Percentiles rank a stretch among this genome's conserved stretches.
phyloP scores from a whole-genome alignment of 2,113 vertebrate genomes.

The Kryptolebias marmoratus region DNA sequence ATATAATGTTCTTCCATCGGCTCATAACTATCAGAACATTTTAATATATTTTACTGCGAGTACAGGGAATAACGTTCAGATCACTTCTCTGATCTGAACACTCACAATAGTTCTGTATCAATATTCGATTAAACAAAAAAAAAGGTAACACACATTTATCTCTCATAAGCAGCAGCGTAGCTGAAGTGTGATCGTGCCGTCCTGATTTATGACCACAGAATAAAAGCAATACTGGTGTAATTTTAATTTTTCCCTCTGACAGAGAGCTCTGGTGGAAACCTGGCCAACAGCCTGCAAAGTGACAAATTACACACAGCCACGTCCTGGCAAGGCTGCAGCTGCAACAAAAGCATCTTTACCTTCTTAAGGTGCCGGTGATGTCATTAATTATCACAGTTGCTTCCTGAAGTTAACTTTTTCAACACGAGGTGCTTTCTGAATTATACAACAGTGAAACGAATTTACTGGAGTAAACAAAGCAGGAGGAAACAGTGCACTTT shows the following conservation, averaged over 20 bases:
- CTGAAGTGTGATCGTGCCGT: conserved; percentile 6
- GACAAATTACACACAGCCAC: conserved; percentile 64
- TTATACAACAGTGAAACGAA: not conserved
- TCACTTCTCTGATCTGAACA: conserved; percentile 13
- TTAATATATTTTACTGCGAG: conserved; percentile 8
- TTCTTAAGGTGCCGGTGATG: conserved; percentile 12
- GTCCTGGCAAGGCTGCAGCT: conserved; percentile 37
- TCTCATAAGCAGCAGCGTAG: conserved; percentile 16
- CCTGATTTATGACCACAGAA: conserved; percentile 46
- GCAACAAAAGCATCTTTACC: conserved; percentile 10
- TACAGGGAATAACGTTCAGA: conserved; percentile 25
- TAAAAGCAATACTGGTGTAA: conserved; percentile 66
- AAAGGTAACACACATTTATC: conserved; percentile 28
- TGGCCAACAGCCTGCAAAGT: conserved; percentile 51
- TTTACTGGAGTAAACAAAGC: not conserved
- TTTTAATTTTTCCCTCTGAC: conserved; percentile 48
- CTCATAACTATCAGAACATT: not conserved
- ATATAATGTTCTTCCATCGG: not conserved
- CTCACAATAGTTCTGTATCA: conserved; percentile 41
- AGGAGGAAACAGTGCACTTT: not conserved
- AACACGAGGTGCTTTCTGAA: not conserved
- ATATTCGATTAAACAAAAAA: conserved; percentile 53
- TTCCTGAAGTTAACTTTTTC: conserved; percentile 23
- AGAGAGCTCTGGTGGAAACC: conserved; percentile 33
- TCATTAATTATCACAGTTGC: conserved; percentile 29